Evolutionary conservation across 2,888 invertebrate species (phyloP).

Genomic region (Tillus elongatus): DNA sequence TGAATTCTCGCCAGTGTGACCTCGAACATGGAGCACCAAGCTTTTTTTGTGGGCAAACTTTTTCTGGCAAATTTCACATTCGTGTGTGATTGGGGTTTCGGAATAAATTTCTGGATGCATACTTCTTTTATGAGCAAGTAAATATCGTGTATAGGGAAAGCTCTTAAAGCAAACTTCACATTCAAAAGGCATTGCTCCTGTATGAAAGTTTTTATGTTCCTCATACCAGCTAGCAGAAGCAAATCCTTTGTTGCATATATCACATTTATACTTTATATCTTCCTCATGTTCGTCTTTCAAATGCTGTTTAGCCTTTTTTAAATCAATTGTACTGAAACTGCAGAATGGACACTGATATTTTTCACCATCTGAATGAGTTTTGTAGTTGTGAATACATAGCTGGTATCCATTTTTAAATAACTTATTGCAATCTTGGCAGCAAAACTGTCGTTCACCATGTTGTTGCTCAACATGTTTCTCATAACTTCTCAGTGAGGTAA

Average conservation of each 20-base stretch:
- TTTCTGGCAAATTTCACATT: constrained; percentile 43
- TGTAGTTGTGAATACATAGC: constrained; percentile 22
- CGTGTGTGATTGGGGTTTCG: constrained; percentile 32
- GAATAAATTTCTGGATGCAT: constrained; percentile 39
- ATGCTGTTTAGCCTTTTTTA: constrained; percentile 19
- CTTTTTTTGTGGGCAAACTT: constrained; percentile 35
- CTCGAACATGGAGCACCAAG: constrained; percentile 30
- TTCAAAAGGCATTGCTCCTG: constrained; percentile 43
- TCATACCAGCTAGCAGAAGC: constrained; percentile 18
- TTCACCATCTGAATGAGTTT: constrained; percentile 17
- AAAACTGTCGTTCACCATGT: constrained; percentile 16
- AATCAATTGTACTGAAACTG: constrained; percentile 16
- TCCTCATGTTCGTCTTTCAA: constrained; percentile 22
- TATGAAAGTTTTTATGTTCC: constrained; percentile 30
- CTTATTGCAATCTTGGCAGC: constrained; percentile 19
- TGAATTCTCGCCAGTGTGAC: constrained; percentile 41
- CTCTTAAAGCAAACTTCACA: constrained; percentile 29
- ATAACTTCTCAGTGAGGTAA: constrained; percentile 27
- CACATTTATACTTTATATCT: constrained; percentile 25
- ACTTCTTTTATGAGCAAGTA: constrained; percentile 41
- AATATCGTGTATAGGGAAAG: constrained; percentile 36
- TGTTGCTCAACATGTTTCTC: constrained; percentile 31
- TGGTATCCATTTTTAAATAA: constrained; percentile 23
- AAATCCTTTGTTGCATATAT: constrained; percentile 25
- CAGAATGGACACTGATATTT: constrained; percentile 21